Evolutionary conservation across 2,888 invertebrate species (phyloP).

Genomic region (Platycnemis pennipes): DNA sequence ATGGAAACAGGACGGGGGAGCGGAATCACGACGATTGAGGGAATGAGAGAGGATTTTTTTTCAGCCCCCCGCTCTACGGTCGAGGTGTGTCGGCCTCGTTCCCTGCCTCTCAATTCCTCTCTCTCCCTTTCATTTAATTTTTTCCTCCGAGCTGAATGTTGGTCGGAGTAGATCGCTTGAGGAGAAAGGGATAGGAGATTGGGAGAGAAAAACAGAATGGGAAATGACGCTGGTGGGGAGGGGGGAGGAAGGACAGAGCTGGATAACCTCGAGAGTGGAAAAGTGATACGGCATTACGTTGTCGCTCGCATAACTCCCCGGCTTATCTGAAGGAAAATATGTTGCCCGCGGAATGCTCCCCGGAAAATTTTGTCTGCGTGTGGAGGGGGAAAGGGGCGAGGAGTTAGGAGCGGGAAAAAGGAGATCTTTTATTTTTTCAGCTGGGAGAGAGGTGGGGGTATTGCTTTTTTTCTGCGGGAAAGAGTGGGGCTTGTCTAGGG

Average conservation of each 20-base stretch:
- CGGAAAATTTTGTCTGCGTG: not conserved
- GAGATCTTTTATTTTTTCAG: not conserved
- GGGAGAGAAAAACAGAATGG: not conserved
- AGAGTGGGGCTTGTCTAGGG: too few relatives aligned
- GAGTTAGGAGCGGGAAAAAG: not conserved
- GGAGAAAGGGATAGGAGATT: not conserved
- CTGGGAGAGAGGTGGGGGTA: not conserved
- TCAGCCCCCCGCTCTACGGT: not conserved
- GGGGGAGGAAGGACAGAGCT: not conserved
- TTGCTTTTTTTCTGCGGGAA: too few relatives aligned
- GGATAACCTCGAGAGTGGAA: not conserved
- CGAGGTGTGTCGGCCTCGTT: not conserved
- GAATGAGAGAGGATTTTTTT: too few relatives aligned
- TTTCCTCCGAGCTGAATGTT: too few relatives aligned
- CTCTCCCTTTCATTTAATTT: not conserved
- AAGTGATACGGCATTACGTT: slow-evolving; percentile 23
- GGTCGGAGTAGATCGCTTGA: too few relatives aligned
- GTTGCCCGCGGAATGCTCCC: not conserved
- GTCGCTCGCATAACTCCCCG: slow-evolving; percentile 6
- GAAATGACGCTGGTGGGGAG: not conserved
- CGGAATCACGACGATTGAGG: too few relatives aligned
- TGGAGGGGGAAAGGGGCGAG: not conserved
- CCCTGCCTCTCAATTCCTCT: not conserved
- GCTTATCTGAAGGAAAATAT: slow-evolving; percentile 23
- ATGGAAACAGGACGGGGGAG: too few relatives aligned